These are phyloP conservation scores for Corella eumyota DNA, from an alignment of 23 tunicate species.

Conservation along the genomic window DNA sequence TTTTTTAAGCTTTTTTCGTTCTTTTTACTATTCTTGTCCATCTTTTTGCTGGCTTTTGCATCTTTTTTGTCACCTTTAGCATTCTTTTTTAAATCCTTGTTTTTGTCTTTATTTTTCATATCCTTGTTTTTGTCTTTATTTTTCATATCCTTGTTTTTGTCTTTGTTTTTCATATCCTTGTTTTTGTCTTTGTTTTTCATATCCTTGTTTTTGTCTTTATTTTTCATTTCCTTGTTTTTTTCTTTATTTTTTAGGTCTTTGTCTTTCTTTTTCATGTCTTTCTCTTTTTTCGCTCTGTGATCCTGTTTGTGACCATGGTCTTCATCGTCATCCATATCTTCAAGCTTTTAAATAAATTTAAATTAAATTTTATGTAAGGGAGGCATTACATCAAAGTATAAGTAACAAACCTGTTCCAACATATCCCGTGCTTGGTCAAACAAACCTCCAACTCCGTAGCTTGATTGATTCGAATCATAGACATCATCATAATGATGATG, in stretches of 20 bases:
- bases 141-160: constrained; percentile 1
- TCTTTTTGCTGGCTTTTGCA: background rate
- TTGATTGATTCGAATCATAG: too few species aligned
- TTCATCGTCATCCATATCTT: too few species aligned
- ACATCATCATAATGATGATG: too few species aligned
- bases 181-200: background rate
- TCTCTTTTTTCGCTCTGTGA: too few species aligned
- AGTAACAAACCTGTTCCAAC: too few species aligned
- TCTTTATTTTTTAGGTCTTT: background rate
- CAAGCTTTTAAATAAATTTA: too few species aligned
- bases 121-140: background rate
- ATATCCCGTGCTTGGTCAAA: too few species aligned
- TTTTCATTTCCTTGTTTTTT: background rate
- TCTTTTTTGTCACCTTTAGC: background rate
- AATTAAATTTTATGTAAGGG: too few species aligned
- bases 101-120: background rate
- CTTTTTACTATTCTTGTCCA: background rate
- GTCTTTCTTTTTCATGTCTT: background rate
- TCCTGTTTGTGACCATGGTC: too few species aligned
- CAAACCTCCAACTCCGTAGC: too few species aligned
- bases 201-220: background rate
- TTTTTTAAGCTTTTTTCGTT: background rate
- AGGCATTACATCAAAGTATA: too few species aligned
- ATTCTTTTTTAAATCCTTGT: background rate
- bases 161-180: background rate